Conservation (phyloP, 2,113 vertebrate genomes). For the Bos javanicus region DNA sequence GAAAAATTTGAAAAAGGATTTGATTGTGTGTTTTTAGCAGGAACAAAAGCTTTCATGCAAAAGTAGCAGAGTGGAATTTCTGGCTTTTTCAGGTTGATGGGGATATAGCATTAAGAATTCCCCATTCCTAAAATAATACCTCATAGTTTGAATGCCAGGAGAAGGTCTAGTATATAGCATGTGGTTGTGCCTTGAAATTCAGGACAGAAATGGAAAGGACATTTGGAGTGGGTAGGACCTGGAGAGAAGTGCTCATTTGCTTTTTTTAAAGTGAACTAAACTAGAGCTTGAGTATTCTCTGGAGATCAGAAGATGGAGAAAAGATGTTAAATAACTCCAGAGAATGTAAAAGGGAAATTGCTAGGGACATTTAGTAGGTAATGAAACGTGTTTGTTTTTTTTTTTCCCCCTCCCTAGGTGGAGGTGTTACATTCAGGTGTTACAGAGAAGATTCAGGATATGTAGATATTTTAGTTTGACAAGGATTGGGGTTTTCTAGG, state of each 20-base stretch:
- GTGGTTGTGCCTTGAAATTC: neutral
- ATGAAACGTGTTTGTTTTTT: neutral
- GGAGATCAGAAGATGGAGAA: neutral
- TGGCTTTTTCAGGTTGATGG: neutral
- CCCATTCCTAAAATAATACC: neutral
- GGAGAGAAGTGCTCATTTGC: neutral
- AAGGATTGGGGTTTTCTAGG: neutral
- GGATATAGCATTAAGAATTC: neutral
- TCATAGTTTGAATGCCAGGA: neutral
- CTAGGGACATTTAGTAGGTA: neutral
- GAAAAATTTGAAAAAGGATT: neutral
- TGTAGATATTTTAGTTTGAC: neutral
- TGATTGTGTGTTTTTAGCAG: neutral
- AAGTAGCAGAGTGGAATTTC: neutral
- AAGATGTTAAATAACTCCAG: neutral
- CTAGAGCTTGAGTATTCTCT: neutral
- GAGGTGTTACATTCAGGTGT: neutral
- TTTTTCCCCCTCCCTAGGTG: rapidly evolving
- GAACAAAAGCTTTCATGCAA: neutral
- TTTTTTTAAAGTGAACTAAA: neutral
- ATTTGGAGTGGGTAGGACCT: neutral
- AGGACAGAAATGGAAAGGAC: neutral
- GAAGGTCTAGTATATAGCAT: neutral
- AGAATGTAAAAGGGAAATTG: neutral
- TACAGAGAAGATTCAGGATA: neutral